These are phyloP conservation scores for Lasioglossum leucozonium DNA, from an alignment of 2,888 invertebrate species.

Conservation along the genomic window DNA sequence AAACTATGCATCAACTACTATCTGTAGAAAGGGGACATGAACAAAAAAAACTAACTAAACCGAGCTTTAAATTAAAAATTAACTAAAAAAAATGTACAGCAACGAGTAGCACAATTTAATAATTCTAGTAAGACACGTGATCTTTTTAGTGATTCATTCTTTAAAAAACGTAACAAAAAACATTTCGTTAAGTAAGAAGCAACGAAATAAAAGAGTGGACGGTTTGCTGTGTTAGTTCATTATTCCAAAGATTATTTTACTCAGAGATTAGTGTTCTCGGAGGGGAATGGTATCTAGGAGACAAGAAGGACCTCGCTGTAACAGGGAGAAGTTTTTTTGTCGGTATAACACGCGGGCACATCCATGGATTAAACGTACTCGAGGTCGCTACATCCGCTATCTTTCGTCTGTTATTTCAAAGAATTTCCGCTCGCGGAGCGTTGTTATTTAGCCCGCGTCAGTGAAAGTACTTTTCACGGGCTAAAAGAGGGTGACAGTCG, in stretches of 20 bases:
- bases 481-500: conserved; percentile 29
- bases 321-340: not conserved
- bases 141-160: not conserved
- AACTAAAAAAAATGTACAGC: not conserved
- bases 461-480: conserved; percentile 54
- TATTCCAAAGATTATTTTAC: not conserved
- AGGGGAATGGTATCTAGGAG: not conserved
- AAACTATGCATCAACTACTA: not conserved
- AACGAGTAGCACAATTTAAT: not conserved
- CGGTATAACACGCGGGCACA: not conserved
- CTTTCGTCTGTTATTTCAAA: conserved; percentile 49
- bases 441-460: conserved; percentile 40
- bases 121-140: not conserved
- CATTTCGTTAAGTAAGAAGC: not conserved
- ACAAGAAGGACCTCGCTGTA: not conserved
- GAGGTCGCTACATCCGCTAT: conserved; percentile 2
- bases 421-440: conserved; percentile 25
- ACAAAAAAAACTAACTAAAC: not conserved
- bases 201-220: not conserved
- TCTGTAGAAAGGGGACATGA: not conserved
- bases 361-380: conserved; percentile 29
- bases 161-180: not conserved
- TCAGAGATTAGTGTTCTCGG: not conserved
- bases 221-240: not conserved
- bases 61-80: not conserved